A percentile compares a stretch with the other conserved stretches of the same genome.
phyloP scores from a whole-genome alignment of 2,113 vertebrate species.

The Sturnira hondurensis region DNA sequence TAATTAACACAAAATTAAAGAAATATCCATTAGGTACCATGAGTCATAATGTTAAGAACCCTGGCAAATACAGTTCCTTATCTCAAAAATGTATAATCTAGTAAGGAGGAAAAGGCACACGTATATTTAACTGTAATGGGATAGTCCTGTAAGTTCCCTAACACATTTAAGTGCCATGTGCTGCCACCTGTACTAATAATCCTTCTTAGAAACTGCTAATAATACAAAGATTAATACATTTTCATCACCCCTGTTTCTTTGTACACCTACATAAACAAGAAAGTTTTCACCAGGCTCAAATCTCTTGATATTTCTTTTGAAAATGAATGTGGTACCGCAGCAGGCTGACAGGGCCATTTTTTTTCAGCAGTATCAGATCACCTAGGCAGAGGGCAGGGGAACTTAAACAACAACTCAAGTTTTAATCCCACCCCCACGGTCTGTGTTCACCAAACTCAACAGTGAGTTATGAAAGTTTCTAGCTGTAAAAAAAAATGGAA shows the following conservation, averaged over 20 bases:
- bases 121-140: not conserved
- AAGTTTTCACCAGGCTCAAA: conserved; percentile 73
- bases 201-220: not conserved
- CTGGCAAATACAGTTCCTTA: not conserved
- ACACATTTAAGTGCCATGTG: not conserved
- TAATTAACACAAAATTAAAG: not conserved
- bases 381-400: conserved; percentile 59
- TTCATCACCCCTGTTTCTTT: not conserved
- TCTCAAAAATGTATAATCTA: not conserved
- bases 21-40: not conserved
- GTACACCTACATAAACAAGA: conserved; percentile 78
- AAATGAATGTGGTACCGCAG: conserved; percentile 76
- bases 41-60: not conserved
- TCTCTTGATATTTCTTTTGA: conserved; percentile 77
- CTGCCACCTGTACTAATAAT: not conserved
- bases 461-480: not conserved
- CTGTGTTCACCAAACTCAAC: not conserved
- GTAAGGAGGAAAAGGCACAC: not conserved
- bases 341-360: conserved; percentile 37
- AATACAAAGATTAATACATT: not conserved
- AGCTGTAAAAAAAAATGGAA: not conserved
- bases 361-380: conserved; percentile 68
- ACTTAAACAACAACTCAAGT: conserved; percentile 64
- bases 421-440: not conserved
- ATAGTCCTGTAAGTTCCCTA: not conserved